phyloP scores from a whole-genome alignment of 2,797 vertebrate genomes.

The Chelonia mydas region DNA sequence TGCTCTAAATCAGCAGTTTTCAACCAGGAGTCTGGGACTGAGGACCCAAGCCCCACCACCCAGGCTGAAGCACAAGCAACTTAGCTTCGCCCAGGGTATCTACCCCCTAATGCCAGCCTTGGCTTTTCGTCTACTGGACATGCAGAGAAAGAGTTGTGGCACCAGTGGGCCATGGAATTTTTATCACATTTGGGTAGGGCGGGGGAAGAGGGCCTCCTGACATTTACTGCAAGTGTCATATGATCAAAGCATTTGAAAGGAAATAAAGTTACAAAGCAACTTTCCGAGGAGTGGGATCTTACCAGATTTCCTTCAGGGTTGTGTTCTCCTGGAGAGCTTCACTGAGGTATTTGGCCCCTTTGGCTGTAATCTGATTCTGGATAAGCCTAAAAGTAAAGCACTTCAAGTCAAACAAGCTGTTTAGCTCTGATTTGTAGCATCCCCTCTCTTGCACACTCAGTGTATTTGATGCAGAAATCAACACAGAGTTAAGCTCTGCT shows the following conservation, averaged over 20 bases:
- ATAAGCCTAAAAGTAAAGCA: slow-evolving; percentile 86
- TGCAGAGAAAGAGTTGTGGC: background rate
- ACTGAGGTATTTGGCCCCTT: slow-evolving; percentile 82
- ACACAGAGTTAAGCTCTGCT: accelerated
- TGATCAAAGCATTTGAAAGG: background rate
- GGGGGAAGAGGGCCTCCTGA: no score
- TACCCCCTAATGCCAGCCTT: no score
- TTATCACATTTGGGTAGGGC: no score
- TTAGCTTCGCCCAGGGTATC: no score
- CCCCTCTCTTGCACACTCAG: background rate
- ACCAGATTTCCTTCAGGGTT: slow-evolving; percentile 91
- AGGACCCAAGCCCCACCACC: no score
- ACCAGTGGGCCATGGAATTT: background rate
- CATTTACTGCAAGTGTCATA: background rate
- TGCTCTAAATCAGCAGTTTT: background rate
- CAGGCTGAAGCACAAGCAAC: no score
- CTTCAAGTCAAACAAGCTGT: background rate
- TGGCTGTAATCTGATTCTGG: slow-evolving; percentile 87
- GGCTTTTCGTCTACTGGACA: background rate
- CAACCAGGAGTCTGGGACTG: no score
- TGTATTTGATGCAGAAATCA: background rate
- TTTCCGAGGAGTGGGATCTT: slow-evolving; percentile 61
- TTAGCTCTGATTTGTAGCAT: background rate
- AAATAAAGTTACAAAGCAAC: background rate
- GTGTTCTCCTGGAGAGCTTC: slow-evolving; percentile 87